Base-by-base conservation (phyloP, 2,797 vertebrate genomes). In the Passerculus sandwichensis region DNA sequence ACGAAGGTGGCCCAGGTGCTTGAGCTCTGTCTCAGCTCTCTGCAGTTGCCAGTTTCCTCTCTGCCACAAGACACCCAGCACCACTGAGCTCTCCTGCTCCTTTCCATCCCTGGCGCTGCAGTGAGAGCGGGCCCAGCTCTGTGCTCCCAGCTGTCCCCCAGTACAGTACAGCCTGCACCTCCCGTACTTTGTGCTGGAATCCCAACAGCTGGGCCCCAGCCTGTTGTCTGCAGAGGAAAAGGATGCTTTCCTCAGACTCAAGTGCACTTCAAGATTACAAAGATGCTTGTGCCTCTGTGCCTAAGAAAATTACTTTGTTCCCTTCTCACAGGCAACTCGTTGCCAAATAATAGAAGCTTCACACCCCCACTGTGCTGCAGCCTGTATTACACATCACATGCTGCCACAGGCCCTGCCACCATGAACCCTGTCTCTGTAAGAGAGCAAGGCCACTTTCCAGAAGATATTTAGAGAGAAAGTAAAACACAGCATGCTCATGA, bases 61-160 rank as follows among this genome's bases (percentile, higher is more conserved):
- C 40, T 38, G 21, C 12, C 25, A 44, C 29, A 22, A 54, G 17
- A 20, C 32, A 36, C n/a, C 13, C 40, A 40, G 50, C 38, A 69
- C 13, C n/a, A 2, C 30, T 14, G 42, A 66, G 40, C 22, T 59
- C 34, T 77, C 23, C 30, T 6, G 2, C 25, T 45, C 38, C 34
- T 29, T 17, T 11, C 36, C 32, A 42, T 16, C 30, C n/a, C 13
- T 7, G 6, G 42, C 1, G 4, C 59, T 72, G 56, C 27, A 19
- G 32, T 15, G 25, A 65, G 4, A 5, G 3, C 62, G 57, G 50
- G 15, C 44, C 36, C 40, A 47, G 2, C 23, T 57, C 11, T 0
- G 0, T 6, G 13, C 32, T 44, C 34, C 14, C 53, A 23, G 29
- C 20, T 9, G 3, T 4, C 11, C 26, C 57, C 51, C 19, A 13